Percentiles rank a stretch among this genome's conserved stretches.
These are phyloP conservation scores for Rhinichthys osculus DNA, from an alignment of 2,797 vertebrate genomes.

Conservation along the genomic window DNA sequence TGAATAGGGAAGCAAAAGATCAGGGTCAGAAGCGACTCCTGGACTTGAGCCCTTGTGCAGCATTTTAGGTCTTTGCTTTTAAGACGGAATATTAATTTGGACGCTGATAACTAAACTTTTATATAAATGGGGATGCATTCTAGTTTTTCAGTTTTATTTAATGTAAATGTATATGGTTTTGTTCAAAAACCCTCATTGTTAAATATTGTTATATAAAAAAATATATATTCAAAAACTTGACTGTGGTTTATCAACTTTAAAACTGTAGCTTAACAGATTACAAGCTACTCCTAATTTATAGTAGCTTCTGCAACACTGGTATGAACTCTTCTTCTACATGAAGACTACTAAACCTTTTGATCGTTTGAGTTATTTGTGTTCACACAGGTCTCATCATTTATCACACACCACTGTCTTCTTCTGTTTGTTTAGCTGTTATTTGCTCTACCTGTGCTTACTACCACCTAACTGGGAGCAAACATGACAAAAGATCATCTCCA, in stretches of 20 bases:
- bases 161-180: not conserved
- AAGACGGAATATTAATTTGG: not conserved
- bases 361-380: slow-evolving; percentile 51
- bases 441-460: slow-evolving; percentile 71
- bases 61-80: not conserved
- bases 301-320: not conserved
- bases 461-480: slow-evolving; percentile 49
- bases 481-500: slow-evolving; percentile 46
- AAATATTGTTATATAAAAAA: too few relatives aligned
- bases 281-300: not conserved
- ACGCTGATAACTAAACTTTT: not conserved
- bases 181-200: not conserved
- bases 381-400: slow-evolving; percentile 78
- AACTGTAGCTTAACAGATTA: not conserved
- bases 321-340: not conserved
- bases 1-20: not conserved
- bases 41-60: too few relatives aligned
- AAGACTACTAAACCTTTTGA: slow-evolving; percentile 39
- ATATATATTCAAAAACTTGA: not conserved
- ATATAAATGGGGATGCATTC: not conserved
- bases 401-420: slow-evolving; percentile 89
- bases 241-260: not conserved
- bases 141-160: not conserved
- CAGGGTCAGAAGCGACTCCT: not conserved
- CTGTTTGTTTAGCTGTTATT: slow-evolving; percentile 91